These are phyloP conservation scores for Notiomystis cincta DNA, from an alignment of 2,113 vertebrate species.

Conservation along the genomic window DNA sequence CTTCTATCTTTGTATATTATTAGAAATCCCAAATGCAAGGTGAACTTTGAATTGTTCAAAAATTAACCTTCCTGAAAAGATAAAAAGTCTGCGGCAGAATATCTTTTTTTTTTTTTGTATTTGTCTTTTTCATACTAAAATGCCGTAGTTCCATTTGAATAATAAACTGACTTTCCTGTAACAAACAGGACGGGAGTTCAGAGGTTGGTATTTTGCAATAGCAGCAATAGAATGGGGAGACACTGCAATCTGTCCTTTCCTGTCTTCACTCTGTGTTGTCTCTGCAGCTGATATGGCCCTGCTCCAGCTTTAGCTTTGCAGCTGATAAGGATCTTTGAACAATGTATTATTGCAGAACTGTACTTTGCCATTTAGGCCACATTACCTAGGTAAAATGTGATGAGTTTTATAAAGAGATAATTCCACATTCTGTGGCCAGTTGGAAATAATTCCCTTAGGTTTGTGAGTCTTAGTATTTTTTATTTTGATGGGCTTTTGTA, in stretches of 20 bases:
- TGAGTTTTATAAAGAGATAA: constrained; percentile 14
- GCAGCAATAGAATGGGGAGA: not conserved
- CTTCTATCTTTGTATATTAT: not conserved
- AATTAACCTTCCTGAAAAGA: not conserved
- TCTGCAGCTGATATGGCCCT: constrained; percentile 17
- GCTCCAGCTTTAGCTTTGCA: constrained; percentile 25
- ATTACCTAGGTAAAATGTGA: not conserved
- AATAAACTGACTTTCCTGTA: not conserved
- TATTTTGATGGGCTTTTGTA: constrained; percentile 17
- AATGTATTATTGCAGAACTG: constrained; percentile 18
- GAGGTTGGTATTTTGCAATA: constrained; percentile 4
- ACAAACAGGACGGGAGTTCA: not conserved
- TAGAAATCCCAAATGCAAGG: not conserved
- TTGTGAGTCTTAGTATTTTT: not conserved
- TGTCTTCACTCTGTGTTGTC: not conserved
- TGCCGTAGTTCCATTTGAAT: not conserved
- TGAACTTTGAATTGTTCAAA: not conserved
- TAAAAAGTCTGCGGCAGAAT: not conserved
- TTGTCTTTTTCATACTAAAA: not conserved
- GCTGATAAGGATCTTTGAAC: constrained; percentile 30
- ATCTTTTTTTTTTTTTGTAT: not conserved
- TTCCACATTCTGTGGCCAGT: not conserved
- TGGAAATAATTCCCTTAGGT: constrained; percentile 40
- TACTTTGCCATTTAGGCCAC: not conserved
- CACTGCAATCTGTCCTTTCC: constrained; percentile 13